Evolutionary conservation across 2,113 vertebrate species (phyloP), one percentile per base, ranked within the genome.

Genomic region (Protobothrops mucrosquamatus): DNA sequence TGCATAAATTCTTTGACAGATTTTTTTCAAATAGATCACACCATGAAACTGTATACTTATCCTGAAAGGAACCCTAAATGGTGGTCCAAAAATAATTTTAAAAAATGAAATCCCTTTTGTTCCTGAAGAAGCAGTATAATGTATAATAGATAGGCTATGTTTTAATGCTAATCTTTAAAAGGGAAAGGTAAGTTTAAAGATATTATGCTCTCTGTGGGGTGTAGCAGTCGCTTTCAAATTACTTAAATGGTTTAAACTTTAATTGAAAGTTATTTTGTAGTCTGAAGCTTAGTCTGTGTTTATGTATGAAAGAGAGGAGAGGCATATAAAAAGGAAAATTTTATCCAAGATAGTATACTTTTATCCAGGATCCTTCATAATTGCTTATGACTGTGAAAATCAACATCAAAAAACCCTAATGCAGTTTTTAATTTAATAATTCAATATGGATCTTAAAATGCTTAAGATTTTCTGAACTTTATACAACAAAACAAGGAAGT

Each of bases 211-310:
- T 88, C 87, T 59, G 39, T 91, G 55, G 15, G 0, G 89, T 93
- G 22, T 0, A 89, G 24, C 61, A 85, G 1, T 89, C 89, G 89
- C 12, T 94, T 94, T 91, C 87, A 15, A 18, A 94, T 20, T 91
- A 91, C 10, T 89, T 92, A 61, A 94, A 89, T 85, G 11, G 6
- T 4, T 94, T 94, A 92, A 93, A 81, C 23, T 39, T 88, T 14
- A 93, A 0, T 2, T 92, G 18, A 93, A 92, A 93, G 20, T 61
- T 4, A 4, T 93, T 94, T 94, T 91, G 48, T 87, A 0, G 0
- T 89, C 34, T 10, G 1, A 69, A 89, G 1, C 1, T 93, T 92
- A 87, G 2, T 43, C 91, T 46, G 93, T 56, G 23, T 88, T 34
- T 85, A 81, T 29, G n/a, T 14, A 92, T 88, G 86, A 88, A 15